Evolutionary conservation across 2,888 invertebrate genomes (phyloP).

Genomic region (Trisateles emortualis): DNA sequence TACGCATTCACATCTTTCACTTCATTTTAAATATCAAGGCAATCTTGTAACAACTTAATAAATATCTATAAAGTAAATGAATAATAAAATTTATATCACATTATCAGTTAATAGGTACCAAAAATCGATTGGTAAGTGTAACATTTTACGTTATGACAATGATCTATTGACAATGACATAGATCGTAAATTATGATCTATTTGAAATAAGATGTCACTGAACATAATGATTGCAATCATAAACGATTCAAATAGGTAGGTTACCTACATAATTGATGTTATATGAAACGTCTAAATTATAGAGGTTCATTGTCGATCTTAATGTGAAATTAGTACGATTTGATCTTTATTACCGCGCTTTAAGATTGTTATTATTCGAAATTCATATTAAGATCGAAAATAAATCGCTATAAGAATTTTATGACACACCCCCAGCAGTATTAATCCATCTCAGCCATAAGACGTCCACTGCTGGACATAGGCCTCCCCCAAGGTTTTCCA

Average conservation of each 20-base stretch:
- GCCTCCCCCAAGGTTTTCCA: too few relatives aligned
- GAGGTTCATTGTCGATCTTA: too few relatives aligned
- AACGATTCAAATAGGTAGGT: neutral
- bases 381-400: too few relatives aligned
- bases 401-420: too few relatives aligned
- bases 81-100: constrained; percentile 1
- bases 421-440: too few relatives aligned
- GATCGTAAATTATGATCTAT: neutral
- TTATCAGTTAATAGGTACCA: constrained; percentile 1
- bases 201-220: neutral
- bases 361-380: too few relatives aligned
- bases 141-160: neutral
- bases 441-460: too few relatives aligned
- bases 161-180: neutral
- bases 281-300: too few relatives aligned
- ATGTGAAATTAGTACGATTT: too few relatives aligned
- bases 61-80: neutral
- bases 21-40: constrained; percentile 15
- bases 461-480: too few relatives aligned
- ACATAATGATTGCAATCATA: neutral
- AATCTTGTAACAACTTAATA: constrained; percentile 7
- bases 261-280: neutral
- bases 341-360: too few relatives aligned
- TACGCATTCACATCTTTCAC: constrained; percentile 20
- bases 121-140: neutral